Conservation (phyloP, 1,140 invertebrate genomes). For the Bombus fervidus region DNA sequence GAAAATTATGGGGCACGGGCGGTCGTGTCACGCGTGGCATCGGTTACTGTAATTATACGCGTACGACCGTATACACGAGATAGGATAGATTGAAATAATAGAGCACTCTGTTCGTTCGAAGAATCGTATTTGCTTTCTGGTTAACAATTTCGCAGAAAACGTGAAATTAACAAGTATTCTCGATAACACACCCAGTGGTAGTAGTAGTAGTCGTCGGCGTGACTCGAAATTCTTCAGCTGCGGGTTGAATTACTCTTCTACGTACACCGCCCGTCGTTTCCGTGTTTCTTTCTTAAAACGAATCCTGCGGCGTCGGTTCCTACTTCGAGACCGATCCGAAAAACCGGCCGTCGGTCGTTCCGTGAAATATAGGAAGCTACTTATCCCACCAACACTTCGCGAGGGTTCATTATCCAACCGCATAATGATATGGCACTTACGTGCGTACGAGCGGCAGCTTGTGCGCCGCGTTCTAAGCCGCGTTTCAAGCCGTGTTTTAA, state of each 20-base stretch:
- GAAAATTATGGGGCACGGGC: conserved; percentile 15
- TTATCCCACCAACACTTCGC: conserved; percentile 56
- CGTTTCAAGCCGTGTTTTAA: conserved; percentile 20
- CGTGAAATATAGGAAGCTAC: conserved; percentile 64
- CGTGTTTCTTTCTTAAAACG: conserved; percentile 33
- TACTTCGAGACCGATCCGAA: conserved; percentile 17
- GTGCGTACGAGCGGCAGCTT: conserved; percentile 57
- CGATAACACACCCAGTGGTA: background rate
- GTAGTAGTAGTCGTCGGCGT: background rate
- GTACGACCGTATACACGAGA: background rate
- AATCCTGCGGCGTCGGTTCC: conserved; percentile 9
- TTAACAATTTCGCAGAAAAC: background rate
- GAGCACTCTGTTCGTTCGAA: background rate
- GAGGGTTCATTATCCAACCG: conserved; percentile 62
- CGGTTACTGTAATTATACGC: conserved; percentile 21
- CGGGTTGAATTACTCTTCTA: background rate
- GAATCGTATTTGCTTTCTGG: background rate
- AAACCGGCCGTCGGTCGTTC: conserved; percentile 26
- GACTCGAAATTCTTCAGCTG: background rate
- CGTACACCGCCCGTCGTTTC: conserved; percentile 10
- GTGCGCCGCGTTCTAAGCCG: conserved; percentile 34
- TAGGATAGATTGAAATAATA: background rate
- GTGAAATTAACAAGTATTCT: background rate
- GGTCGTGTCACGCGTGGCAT: conserved; percentile 12
- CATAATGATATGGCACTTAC: conserved; percentile 68